A percentile compares a stretch with the other conserved stretches of the same genome.
These are phyloP conservation scores for Troides oblongomaculatus DNA, from an alignment of 2,888 invertebrate genomes.

Conservation along the genomic window DNA sequence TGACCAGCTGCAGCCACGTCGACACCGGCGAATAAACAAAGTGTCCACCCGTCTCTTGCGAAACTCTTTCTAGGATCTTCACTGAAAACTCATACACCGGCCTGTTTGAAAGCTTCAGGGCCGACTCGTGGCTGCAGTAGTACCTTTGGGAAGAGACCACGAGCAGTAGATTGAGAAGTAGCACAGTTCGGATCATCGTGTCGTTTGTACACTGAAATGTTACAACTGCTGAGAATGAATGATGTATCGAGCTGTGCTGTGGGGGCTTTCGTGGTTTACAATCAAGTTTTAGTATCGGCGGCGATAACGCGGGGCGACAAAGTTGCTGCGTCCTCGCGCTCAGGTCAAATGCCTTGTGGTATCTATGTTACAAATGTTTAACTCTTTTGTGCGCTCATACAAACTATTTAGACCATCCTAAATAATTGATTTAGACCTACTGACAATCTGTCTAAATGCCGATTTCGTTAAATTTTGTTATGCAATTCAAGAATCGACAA, in stretches of 20 bases:
- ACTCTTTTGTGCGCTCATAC: too few species aligned
- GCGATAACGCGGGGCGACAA: conserved; percentile 23
- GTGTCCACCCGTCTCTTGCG: conserved; percentile 49
- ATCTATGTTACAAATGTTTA: conserved; percentile 5
- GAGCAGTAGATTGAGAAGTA: conserved; percentile 12
- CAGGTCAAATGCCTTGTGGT: not conserved
- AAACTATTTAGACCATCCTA: too few species aligned
- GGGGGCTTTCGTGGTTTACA: conserved; percentile 20
- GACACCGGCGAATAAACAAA: conserved; percentile 63
- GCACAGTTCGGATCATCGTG: not conserved
- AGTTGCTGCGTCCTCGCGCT: conserved; percentile 6
- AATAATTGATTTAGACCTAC: too few species aligned
- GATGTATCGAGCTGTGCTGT: too few species aligned
- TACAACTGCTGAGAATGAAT: not conserved
- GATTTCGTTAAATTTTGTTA: too few species aligned
- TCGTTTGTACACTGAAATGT: not conserved
- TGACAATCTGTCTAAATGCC: too few species aligned
- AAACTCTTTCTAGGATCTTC: conserved; percentile 51
- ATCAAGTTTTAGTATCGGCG: conserved; percentile 15
- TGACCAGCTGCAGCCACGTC: conserved; percentile 58
- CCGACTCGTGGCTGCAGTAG: conserved; percentile 44
- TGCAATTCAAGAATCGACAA: too few species aligned
- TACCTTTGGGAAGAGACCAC: conserved; percentile 35
- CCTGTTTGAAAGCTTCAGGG: conserved; percentile 44
- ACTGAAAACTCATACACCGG: conserved; percentile 59